Evolutionary conservation across 2,888 invertebrate species (phyloP).

Genomic region (Spodoptera littoralis): DNA sequence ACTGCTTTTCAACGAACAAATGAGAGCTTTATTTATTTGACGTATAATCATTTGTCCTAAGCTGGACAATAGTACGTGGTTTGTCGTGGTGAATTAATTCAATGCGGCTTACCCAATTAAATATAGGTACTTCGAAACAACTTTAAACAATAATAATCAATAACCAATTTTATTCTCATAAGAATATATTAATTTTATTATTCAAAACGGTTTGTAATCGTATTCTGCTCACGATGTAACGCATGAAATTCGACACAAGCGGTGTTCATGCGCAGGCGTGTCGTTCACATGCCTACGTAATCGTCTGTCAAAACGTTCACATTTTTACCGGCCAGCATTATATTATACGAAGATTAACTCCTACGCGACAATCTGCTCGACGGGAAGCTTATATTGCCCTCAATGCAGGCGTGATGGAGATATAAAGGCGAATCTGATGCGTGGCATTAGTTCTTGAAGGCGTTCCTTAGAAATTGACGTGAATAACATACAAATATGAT

Average conservation of each 20-base stretch:
- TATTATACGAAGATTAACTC: conserved; percentile 69
- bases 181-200: conserved; percentile 23
- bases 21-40: background rate
- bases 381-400: conserved; percentile 74
- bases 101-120: no score
- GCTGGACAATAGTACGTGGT: background rate
- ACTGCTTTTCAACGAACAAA: conserved; percentile 6
- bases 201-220: conserved; percentile 33
- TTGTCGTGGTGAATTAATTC: no score
- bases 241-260: conserved; percentile 35
- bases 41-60: background rate
- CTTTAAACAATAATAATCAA: background rate
- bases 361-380: conserved; percentile 72
- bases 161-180: conserved; percentile 9
- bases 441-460: conserved; percentile 26
- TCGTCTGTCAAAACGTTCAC: conserved; percentile 66
- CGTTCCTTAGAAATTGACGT: conserved; percentile 37
- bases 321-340: conserved; percentile 60
- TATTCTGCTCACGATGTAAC: conserved; percentile 55
- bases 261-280: conserved; percentile 36
- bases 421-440: conserved; percentile 48
- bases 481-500: conserved; percentile 51
- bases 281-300: conserved; percentile 55
- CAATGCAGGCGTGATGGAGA: conserved; percentile 55
- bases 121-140: no score